A percentile compares a stretch with the other conserved stretches of the same genome.
Evolutionary conservation across 2,888 invertebrate species (phyloP).

Genomic region (Callimorpha dominula): DNA sequence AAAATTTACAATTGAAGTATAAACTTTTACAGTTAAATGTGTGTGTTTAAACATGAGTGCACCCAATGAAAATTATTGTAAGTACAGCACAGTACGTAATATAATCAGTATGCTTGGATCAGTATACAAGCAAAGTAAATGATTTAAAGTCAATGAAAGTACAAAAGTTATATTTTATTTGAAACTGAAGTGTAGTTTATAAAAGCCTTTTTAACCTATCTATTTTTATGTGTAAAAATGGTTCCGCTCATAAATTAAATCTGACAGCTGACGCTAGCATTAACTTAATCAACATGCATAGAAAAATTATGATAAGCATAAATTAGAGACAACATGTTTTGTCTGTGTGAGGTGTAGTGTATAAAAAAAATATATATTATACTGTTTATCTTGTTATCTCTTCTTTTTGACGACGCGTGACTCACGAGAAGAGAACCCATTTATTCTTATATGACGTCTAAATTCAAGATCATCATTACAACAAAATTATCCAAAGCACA

Average conservation of each 20-base stretch:
- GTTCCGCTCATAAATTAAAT: not conserved
- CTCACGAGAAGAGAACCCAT: conserved; percentile 10
- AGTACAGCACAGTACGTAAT: too few species aligned
- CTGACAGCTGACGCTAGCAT: not conserved
- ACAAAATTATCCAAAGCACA: conserved; percentile 3
- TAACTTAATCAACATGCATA: not conserved
- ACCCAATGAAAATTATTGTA: too few species aligned
- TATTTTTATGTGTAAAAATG: too few species aligned
- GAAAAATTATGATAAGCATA: not conserved
- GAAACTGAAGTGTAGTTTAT: not conserved
- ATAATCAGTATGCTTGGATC: not conserved
- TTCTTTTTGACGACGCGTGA: conserved; percentile 3
- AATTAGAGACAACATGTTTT: too few species aligned
- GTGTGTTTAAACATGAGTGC: too few species aligned
- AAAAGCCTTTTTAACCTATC: too few species aligned
- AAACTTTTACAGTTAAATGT: too few species aligned
- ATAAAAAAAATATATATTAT: not conserved
- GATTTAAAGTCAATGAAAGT: not conserved
- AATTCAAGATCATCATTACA: conserved; percentile 10
- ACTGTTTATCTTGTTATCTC: not conserved
- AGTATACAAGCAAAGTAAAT: not conserved
- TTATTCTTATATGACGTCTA: conserved; percentile 8
- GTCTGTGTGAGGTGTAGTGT: not conserved
- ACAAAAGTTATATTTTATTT: not conserved
- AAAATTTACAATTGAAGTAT: too few species aligned